phyloP scores from a whole-genome alignment of 2,113 vertebrate genomes.

The Gasterosteus aculeatus region DNA sequence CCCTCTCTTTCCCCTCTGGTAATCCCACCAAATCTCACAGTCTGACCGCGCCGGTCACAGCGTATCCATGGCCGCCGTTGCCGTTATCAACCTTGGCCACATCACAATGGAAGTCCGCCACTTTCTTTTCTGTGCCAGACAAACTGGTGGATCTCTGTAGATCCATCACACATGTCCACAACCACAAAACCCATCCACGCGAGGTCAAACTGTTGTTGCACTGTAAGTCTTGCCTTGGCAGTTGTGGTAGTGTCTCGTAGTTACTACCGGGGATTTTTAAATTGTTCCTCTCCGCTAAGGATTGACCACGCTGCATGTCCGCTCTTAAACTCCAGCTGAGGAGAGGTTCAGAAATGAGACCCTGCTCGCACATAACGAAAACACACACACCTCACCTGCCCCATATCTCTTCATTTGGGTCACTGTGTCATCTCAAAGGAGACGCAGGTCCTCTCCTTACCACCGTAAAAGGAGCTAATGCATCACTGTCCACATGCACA shows the following conservation, averaged over 20 bases:
- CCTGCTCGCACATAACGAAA: not conserved
- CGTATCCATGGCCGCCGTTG: constrained; percentile 54
- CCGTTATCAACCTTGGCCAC: constrained; percentile 74
- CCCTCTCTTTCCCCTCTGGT: constrained; percentile 56
- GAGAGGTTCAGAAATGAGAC: not conserved
- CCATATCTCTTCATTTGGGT: constrained; percentile 70
- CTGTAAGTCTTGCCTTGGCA: not conserved
- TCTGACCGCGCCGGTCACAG: constrained; percentile 61
- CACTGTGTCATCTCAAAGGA: constrained; percentile 68
- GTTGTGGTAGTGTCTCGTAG: not conserved
- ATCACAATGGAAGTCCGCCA: constrained; percentile 66
- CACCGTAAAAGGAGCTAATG: constrained; percentile 67
- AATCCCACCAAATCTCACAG: constrained; percentile 74
- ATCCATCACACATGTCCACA: constrained; percentile 22
- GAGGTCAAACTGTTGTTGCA: not conserved
- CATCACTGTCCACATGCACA: constrained; percentile 67
- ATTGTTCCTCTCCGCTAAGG: not conserved
- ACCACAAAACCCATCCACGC: not conserved
- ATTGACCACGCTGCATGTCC: not conserved
- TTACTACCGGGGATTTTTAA: not conserved
- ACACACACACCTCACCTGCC: not conserved
- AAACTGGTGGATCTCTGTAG: constrained; percentile 43
- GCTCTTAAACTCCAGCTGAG: not conserved
- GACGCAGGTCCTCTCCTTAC: constrained; percentile 66
- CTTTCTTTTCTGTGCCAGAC: constrained; percentile 45